Percentiles rank a stretch among this genome's conserved stretches.
phyloP scores from a whole-genome alignment of 2,888 invertebrate genomes.

The Glomeris marginata region DNA sequence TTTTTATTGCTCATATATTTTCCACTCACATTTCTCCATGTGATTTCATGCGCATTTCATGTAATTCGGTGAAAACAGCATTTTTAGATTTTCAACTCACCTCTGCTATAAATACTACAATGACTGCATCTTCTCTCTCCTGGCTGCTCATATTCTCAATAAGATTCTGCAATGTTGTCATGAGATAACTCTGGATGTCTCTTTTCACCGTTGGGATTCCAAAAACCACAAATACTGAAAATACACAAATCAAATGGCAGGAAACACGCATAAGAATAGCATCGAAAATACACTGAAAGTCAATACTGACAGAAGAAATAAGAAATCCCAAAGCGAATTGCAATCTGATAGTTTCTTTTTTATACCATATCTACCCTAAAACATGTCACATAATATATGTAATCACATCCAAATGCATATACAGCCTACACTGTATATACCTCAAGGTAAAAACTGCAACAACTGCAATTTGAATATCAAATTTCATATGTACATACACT shows the following conservation, averaged over 20 bases:
- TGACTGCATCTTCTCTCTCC: slow-evolving; percentile 59
- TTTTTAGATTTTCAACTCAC: slow-evolving; percentile 16
- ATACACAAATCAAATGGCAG: slow-evolving; percentile 10
- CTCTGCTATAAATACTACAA: slow-evolving; percentile 77
- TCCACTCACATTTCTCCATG: neutral
- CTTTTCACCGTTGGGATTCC: slow-evolving; percentile 82
- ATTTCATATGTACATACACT: too few relatives aligned
- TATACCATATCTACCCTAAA: too few relatives aligned
- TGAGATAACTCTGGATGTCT: slow-evolving; percentile 71
- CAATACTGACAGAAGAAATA: neutral
- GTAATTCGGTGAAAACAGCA: neutral
- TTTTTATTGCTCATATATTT: neutral
- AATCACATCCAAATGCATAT: too few relatives aligned
- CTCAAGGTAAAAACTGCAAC: too few relatives aligned
- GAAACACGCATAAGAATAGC: neutral
- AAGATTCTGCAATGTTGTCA: slow-evolving; percentile 69
- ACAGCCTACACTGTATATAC: too few relatives aligned
- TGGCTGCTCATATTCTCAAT: slow-evolving; percentile 57
- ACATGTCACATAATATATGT: too few relatives aligned
- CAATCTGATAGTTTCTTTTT: neutral
- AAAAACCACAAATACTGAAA: slow-evolving; percentile 58
- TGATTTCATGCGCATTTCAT: neutral
- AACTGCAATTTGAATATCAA: too few relatives aligned
- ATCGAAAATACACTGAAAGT: neutral
- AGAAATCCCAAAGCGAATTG: neutral